Evolutionary conservation across 53 echinoderm and acorn worm species (phyloP).

Genomic region (Holothuria scabra): DNA sequence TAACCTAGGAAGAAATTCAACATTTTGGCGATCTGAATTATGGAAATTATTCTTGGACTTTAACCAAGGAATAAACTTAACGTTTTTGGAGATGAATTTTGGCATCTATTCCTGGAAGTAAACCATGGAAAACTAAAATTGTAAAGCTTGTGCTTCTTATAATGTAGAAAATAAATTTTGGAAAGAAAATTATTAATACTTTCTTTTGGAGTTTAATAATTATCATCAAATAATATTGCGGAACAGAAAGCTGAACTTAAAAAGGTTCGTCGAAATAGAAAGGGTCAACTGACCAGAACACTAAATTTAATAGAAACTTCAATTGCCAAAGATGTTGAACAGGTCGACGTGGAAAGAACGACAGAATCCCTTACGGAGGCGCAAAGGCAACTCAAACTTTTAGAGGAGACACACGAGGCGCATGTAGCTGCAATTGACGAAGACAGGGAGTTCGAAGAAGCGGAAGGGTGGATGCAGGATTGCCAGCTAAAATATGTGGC

Average conservation of each 20-base stretch:
- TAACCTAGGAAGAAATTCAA: too few relatives aligned
- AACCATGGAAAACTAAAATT: too few relatives aligned
- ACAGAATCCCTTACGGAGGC: not conserved
- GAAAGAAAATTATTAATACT: too few relatives aligned
- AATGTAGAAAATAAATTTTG: too few relatives aligned
- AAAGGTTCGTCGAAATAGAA: not conserved
- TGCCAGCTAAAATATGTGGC: constrained; percentile 23
- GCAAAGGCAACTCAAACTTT: not conserved
- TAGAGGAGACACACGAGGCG: constrained; percentile 23
- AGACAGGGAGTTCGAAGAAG: constrained; percentile 14
- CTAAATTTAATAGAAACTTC: not conserved
- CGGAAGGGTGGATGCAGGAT: constrained; percentile 41
- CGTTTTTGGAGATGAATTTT: too few relatives aligned
- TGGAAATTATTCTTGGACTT: too few relatives aligned
- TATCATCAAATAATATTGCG: too few relatives aligned
- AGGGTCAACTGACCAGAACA: constrained; percentile 41
- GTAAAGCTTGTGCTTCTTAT: too few relatives aligned
- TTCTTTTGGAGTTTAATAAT: too few relatives aligned
- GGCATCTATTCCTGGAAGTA: not conserved
- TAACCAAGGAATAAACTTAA: too few relatives aligned
- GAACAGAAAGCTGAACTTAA: not conserved
- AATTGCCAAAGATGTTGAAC: constrained; percentile 10
- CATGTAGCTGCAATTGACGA: constrained; percentile 5
- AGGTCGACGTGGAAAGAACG: constrained; percentile 5
- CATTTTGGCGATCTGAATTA: too few relatives aligned